These are phyloP conservation scores for Telmatochromis brichardi DNA, from an alignment of 2,113 vertebrate genomes.

Conservation along the genomic window DNA sequence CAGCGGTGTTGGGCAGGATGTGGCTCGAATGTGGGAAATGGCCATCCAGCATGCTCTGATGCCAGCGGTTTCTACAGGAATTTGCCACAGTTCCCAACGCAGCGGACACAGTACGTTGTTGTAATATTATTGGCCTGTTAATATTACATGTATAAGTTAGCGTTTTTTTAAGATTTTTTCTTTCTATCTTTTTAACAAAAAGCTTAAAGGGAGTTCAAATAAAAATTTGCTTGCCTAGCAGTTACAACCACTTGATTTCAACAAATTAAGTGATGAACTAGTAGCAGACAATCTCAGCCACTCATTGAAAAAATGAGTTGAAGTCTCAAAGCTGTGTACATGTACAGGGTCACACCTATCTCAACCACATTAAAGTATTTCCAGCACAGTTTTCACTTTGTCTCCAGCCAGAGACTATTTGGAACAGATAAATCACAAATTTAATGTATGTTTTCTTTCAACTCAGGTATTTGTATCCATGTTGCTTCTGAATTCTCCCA, in stretches of 20 bases:
- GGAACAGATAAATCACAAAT: not conserved
- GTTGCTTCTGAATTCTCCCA: not conserved
- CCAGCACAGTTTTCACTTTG: not conserved
- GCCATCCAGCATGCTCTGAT: conserved; percentile 94
- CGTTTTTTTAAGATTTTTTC: not conserved
- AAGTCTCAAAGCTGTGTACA: not conserved
- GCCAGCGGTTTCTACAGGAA: conserved; percentile 88
- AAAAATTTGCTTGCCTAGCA: rapidly evolving
- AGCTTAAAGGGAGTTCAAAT: not conserved
- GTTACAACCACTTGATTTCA: not conserved
- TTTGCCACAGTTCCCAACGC: conserved; percentile 70
- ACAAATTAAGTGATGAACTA: not conserved
- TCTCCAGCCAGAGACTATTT: not conserved
- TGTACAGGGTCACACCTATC: not conserved
- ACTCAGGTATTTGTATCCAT: not conserved
- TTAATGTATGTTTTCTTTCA: not conserved
- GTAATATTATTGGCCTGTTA: not conserved
- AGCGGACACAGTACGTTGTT: conserved; percentile 76
- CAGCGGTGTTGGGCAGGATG: conserved; percentile 81
- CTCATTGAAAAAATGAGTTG: not conserved
- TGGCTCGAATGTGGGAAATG: conserved; percentile 93
- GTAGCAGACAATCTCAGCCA: not conserved
- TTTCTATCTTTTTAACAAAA: not conserved
- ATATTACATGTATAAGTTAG: not conserved
- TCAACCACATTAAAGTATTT: not conserved